Evolutionary conservation across 2,888 invertebrate species (phyloP), one percentile per base, ranked within the genome.

Genomic region (Callyntrura sp.): DNA sequence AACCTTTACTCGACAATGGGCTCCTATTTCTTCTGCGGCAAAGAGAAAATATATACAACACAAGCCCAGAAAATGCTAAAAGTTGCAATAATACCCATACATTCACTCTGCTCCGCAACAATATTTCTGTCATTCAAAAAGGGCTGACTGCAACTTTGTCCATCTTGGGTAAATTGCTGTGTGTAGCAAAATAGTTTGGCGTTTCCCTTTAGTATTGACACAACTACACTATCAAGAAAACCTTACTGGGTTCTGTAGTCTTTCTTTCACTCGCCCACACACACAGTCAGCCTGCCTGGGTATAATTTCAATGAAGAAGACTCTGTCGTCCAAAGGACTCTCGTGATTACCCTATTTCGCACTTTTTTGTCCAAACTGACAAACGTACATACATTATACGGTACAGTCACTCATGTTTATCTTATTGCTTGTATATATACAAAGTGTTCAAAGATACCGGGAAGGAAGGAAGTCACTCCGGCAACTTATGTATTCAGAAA

Each of bases 101-200:
- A 5, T 45, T 57, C n/a, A 4, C 57, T 57, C 14, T 57, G n/a
- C n/a, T n/a, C n/a, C n/a, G n/a, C n/a, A n/a, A n/a, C n/a, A 5
- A 57, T 14, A 57, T 57, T 57, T 57, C 4, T 57, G 57, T 57
- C 57, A n/a, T 57, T n/a, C 14, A n/a, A 57, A 57, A 57, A 57
- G 14, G 57, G 57, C 45, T 57, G 57, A 57, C n/a, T 57, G 57
- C 57, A 57, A 57, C 57, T 6, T 57, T 57, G 57, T 57, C 14
- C n/a, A 4, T 57, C 57, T 14, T n/a, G 14, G 57, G n/a, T 14
- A n/a, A 57, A n/a, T n/a, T 6, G 57, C 45, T 8, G 45, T 5
- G 11, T 57, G 57, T n/a, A 57, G 9, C 57, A 57, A 57, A 11
- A 57, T 57, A 11, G 57, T 14, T 57, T 57, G 57, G 57, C 57